A percentile compares a stretch with the other conserved stretches of the same genome.
phyloP scores from a whole-genome alignment of 2,888 invertebrate genomes.

The Drosophila ustulata region DNA sequence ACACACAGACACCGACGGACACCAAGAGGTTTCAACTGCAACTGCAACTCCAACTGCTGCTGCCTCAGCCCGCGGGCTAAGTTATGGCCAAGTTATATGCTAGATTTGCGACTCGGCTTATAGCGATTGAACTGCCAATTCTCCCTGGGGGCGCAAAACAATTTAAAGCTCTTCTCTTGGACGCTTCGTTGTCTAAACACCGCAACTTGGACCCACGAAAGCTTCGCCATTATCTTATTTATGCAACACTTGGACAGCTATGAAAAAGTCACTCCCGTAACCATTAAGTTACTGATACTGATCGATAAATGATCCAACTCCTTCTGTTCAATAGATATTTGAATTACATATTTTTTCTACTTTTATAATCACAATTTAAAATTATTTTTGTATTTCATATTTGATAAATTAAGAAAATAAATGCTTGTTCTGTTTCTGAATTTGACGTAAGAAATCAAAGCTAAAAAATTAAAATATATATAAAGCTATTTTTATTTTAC shows the following conservation, averaged over 20 bases:
- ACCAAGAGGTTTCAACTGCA: neutral
- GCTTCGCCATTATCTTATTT: neutral
- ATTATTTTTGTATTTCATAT: no score
- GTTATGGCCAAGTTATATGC: constrained; percentile 25
- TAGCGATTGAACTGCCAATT: constrained; percentile 35
- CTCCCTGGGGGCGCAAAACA: constrained; percentile 4
- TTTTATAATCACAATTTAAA: no score
- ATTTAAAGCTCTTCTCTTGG: constrained; percentile 35
- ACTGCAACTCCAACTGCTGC: constrained; percentile 24
- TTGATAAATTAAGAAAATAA: no score
- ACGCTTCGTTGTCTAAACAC: constrained; percentile 44
- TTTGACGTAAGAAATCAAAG: no score
- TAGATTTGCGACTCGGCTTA: constrained; percentile 29
- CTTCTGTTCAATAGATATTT: no score
- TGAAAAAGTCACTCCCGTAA: neutral
- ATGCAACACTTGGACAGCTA: neutral
- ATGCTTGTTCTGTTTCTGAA: no score
- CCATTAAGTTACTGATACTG: no score
- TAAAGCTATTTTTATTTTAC: no score
- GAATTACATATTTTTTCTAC: no score
- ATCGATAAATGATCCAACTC: no score
- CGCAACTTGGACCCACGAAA: constrained; percentile 5
- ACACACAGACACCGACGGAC: constrained; percentile 1
- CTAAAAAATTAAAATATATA: no score
- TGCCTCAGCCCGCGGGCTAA: constrained; percentile 9